These are phyloP conservation scores for Megalops atlanticus DNA, from an alignment of 2,113 vertebrate species.

Conservation along the genomic window DNA sequence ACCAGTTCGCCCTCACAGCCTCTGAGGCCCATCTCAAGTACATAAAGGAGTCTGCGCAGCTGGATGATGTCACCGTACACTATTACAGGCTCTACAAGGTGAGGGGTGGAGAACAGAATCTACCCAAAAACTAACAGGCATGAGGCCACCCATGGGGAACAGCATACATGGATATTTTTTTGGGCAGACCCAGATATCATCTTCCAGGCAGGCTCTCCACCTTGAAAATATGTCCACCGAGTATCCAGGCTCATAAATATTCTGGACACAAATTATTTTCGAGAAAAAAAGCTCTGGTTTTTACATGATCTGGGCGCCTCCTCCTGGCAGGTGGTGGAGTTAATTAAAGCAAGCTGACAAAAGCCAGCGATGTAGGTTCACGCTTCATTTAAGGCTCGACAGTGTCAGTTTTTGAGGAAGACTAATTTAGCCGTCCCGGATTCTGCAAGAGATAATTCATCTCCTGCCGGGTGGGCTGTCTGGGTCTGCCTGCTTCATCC, in stretches of 20 bases:
- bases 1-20: conserved; percentile 94
- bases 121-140: neutral
- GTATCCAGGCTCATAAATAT: conserved; percentile 4
- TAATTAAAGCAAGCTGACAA: fast-evolving
- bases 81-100: conserved; percentile 97
- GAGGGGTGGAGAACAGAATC: conserved; percentile 27
- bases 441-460: neutral
- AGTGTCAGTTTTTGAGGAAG: neutral
- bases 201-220: neutral
- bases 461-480: neutral
- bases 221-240: neutral
- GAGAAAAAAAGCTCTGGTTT: neutral
- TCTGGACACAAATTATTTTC: neutral
- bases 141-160: neutral
- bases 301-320: neutral
- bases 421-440: neutral
- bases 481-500: neutral
- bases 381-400: neutral
- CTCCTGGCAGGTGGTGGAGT: neutral
- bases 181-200: neutral
- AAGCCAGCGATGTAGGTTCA: neutral
- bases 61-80: conserved; percentile 94
- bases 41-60: conserved; percentile 91
- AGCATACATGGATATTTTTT: neutral
- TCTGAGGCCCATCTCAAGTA: conserved; percentile 95